Conservation (phyloP, 1,140 invertebrate genomes). For the Drosophila grimshawi region DNA sequence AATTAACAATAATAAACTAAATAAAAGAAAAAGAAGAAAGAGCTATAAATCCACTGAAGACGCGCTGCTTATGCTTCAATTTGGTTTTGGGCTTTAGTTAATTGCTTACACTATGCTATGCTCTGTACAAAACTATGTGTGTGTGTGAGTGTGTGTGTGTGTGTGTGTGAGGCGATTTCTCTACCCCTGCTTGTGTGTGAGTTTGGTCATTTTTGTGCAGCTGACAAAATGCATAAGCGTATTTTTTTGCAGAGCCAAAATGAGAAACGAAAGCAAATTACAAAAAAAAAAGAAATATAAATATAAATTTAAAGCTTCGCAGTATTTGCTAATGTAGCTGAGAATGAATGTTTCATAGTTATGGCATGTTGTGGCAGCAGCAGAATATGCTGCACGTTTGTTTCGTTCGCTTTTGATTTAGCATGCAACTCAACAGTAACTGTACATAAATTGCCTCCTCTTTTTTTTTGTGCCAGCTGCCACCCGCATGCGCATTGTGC, state of each 20-base stretch:
- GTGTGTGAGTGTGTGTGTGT: slow-evolving; percentile 17
- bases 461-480: slow-evolving; percentile 36
- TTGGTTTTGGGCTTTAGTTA: slow-evolving; percentile 66
- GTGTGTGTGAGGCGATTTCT: slow-evolving; percentile 9
- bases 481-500: slow-evolving; percentile 69
- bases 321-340: slow-evolving; percentile 83
- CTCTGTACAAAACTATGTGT: slow-evolving; percentile 23
- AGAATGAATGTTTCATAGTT: slow-evolving; percentile 53
- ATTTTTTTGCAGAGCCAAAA: slow-evolving; percentile 63
- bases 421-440: slow-evolving; percentile 28
- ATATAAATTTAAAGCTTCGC: slow-evolving; percentile 80
- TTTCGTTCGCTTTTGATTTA: slow-evolving; percentile 36
- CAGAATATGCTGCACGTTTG: slow-evolving; percentile 57
- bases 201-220: slow-evolving; percentile 42
- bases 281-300: slow-evolving; percentile 4
- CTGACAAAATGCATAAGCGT: slow-evolving; percentile 39
- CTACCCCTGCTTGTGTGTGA: slow-evolving; percentile 31
- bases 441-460: slow-evolving; percentile 47
- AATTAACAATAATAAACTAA: slow-evolving; percentile 59
- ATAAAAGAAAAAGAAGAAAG: slow-evolving; percentile 35
- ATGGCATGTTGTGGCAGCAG: slow-evolving; percentile 59
- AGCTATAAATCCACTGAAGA: slow-evolving; percentile 59
- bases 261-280: slow-evolving; percentile 45
- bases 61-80: slow-evolving; percentile 73
- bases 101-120: slow-evolving; percentile 52